These are phyloP conservation scores for Apostichopus japonicus DNA, from an alignment of 35 echinoderm and acorn worm genomes.

Conservation along the genomic window DNA sequence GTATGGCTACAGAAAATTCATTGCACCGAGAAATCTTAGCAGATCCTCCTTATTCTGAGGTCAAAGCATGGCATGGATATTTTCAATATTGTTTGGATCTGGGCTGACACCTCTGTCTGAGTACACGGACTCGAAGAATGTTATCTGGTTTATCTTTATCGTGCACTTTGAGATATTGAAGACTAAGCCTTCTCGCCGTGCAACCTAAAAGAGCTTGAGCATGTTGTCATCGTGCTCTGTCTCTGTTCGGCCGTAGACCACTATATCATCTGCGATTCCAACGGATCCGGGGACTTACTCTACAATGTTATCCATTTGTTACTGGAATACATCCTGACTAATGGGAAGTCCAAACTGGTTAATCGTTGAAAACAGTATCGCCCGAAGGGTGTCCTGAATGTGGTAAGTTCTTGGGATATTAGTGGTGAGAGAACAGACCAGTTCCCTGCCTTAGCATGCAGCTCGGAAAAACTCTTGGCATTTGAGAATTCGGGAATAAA, in stretches of 20 bases:
- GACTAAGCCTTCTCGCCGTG: slow-evolving; percentile 57
- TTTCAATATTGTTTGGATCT: slow-evolving; percentile 50
- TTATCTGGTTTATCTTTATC: slow-evolving; percentile 64
- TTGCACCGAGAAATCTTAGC: slow-evolving; percentile 62
- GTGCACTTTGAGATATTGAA: slow-evolving; percentile 71
- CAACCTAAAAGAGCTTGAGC: slow-evolving; percentile 20
- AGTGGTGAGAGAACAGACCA: slow-evolving; percentile 59
- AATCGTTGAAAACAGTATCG: slow-evolving; percentile 70
- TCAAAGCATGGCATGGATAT: slow-evolving; percentile 48
- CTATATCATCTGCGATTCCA: slow-evolving; percentile 76
- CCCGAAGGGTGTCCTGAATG: slow-evolving; percentile 71
- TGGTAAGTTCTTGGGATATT: slow-evolving; percentile 68
- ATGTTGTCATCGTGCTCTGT: slow-evolving; percentile 61
- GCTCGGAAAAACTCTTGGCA: slow-evolving; percentile 6
- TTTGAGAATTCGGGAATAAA: slow-evolving; percentile 48
- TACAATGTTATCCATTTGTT: slow-evolving; percentile 62
- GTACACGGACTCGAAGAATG: slow-evolving; percentile 69
- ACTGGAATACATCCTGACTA: slow-evolving; percentile 75
- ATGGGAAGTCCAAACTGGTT: slow-evolving; percentile 71
- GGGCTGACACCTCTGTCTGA: slow-evolving; percentile 52
- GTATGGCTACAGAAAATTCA: slow-evolving; percentile 43
- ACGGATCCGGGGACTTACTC: slow-evolving; percentile 68
- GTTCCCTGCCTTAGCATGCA: slow-evolving; percentile 49
- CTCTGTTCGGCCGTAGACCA: slow-evolving; percentile 51
- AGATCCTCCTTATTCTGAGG: slow-evolving; percentile 68